Evolutionary conservation across 2,797 vertebrate species (phyloP).

Genomic region (Picus viridis): DNA sequence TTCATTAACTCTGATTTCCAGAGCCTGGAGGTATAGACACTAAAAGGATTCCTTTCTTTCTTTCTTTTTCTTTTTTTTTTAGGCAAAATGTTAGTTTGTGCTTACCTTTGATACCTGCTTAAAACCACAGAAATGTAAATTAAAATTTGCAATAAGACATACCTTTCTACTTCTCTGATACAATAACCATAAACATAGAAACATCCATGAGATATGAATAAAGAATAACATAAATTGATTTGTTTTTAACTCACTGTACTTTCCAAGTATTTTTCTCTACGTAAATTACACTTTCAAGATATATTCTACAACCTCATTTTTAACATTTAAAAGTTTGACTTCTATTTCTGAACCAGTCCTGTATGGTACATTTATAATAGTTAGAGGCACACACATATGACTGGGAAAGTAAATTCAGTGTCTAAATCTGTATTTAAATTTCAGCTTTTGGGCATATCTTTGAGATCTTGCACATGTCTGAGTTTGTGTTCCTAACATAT

Average conservation of each 20-base stretch:
- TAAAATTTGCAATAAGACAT: neutral
- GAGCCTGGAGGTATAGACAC: neutral
- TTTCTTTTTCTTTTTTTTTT: neutral
- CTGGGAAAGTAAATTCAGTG: neutral
- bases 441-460: neutral
- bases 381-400: neutral
- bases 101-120: neutral
- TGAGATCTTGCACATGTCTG: rapidly evolving
- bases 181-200: neutral
- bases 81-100: neutral
- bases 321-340: neutral
- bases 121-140: neutral
- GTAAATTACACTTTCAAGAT: neutral
- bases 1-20: neutral
- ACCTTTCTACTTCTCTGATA: neutral
- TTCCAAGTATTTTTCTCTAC: neutral
- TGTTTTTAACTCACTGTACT: neutral
- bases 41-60: neutral
- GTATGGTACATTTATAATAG: neutral
- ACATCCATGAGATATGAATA: neutral
- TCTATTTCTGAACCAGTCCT: neutral
- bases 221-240: neutral
- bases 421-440: neutral
- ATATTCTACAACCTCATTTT: neutral
- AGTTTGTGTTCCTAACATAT: neutral